These are phyloP conservation scores for Brachirus orientalis DNA, from an alignment of 2,113 vertebrate genomes.

Conservation along the genomic window DNA sequence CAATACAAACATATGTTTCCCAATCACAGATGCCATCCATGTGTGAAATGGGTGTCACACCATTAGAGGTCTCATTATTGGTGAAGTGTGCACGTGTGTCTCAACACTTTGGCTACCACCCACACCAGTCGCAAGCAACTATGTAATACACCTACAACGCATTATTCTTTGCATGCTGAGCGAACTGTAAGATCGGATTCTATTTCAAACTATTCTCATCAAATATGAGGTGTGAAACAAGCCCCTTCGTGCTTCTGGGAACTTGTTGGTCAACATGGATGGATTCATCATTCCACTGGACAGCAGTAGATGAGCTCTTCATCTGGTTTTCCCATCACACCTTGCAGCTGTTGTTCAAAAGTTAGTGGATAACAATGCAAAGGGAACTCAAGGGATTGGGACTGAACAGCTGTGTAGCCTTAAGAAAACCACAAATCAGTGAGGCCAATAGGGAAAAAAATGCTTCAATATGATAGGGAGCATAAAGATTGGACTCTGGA, in stretches of 20 bases:
- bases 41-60: constrained; percentile 83
- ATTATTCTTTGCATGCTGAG: constrained; percentile 41
- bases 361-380: background rate
- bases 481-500: too few relatives aligned
- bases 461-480: too few relatives aligned
- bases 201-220: constrained; percentile 18
- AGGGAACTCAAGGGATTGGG: too few relatives aligned
- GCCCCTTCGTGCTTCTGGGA: constrained; percentile 15
- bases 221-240: constrained; percentile 40
- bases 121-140: constrained; percentile 50
- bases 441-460: too few relatives aligned
- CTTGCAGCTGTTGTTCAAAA: background rate
- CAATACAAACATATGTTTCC: constrained; percentile 81
- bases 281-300: constrained; percentile 18
- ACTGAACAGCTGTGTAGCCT: too few relatives aligned
- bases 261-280: constrained; percentile 1
- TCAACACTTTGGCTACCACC: constrained; percentile 45
- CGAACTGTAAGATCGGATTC: constrained; percentile 5
- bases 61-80: constrained; percentile 74
- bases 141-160: constrained; percentile 19
- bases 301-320: constrained; percentile 4
- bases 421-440: too few relatives aligned
- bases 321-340: constrained; percentile 15
- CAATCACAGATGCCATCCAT: constrained; percentile 80
- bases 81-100: constrained; percentile 20